phyloP scores from a whole-genome alignment of 1,140 invertebrate genomes.

The Adelges cooleyi region DNA sequence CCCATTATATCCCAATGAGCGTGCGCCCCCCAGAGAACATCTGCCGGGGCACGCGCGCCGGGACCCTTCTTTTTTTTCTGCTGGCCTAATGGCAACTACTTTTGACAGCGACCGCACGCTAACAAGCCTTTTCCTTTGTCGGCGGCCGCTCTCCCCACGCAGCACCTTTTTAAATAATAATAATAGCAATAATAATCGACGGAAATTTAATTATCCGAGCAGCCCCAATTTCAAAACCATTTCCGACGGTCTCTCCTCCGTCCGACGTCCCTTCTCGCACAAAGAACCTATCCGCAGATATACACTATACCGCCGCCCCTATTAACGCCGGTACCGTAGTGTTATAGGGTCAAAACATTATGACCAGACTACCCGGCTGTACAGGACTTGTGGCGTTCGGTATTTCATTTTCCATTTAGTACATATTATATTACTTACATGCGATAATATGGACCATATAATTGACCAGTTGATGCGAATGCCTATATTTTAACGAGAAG shows the following conservation, averaged over 20 bases:
- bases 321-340: neutral
- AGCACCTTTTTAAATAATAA: conserved; percentile 1
- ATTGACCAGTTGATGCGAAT: no score
- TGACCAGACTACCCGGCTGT: neutral
- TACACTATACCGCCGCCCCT: neutral
- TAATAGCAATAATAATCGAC: conserved; percentile 16
- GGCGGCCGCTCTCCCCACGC: neutral
- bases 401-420: no score
- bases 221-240: conserved; percentile 10
- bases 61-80: conserved; percentile 5
- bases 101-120: conserved; percentile 18
- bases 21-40: neutral
- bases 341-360: neutral
- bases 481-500: no score
- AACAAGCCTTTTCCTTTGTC: conserved; percentile 24
- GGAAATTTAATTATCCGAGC: conserved; percentile 17
- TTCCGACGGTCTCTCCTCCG: neutral
- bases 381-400: no score
- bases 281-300: neutral
- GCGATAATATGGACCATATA: no score
- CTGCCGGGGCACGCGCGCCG: conserved; percentile 13
- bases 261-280: neutral
- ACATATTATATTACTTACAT: no score
- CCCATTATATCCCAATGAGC: no score
- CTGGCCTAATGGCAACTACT: conserved; percentile 20